Percentiles rank a stretch among this genome's conserved stretches.
Conservation (phyloP, 2,113 vertebrate genomes). For the Turnix velox region DNA sequence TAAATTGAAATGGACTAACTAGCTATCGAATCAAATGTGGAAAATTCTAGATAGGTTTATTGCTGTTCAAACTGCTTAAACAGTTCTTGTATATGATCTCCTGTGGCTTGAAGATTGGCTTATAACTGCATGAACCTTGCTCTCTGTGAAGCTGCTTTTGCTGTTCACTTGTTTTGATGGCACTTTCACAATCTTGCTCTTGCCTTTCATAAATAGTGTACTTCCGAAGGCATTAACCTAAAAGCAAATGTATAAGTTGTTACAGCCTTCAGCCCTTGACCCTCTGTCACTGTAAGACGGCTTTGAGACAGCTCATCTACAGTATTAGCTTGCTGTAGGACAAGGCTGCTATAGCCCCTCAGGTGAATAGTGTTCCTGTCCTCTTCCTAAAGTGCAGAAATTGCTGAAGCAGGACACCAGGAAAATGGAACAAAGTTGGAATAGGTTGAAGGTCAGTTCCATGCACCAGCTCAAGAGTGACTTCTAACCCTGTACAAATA, state of each 20-base stretch:
- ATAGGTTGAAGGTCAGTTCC: neutral
- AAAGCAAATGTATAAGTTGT: neutral
- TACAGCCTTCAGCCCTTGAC: neutral
- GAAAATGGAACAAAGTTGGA: neutral
- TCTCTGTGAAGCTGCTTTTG: neutral
- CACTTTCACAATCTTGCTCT: neutral
- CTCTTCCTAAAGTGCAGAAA: neutral
- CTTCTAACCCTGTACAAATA: neutral
- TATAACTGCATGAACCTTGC: neutral
- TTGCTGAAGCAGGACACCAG: neutral
- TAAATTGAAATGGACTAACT: neutral
- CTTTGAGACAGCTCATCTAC: neutral
- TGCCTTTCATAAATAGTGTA: neutral
- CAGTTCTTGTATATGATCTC: neutral
- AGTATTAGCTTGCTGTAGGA: neutral
- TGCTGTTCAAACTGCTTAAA: neutral
- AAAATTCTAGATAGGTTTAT: neutral
- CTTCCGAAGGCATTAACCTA: neutral
- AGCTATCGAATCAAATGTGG: neutral
- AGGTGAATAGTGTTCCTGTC: neutral
- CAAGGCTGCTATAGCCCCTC: neutral
- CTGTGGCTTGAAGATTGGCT: neutral
- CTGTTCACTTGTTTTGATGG: neutral
- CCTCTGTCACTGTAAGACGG: neutral
- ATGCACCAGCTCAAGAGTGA: fast-evolving